Base-by-base conservation (phyloP, 2,888 invertebrate genomes). In the Drosophila bunnanda region DNA sequence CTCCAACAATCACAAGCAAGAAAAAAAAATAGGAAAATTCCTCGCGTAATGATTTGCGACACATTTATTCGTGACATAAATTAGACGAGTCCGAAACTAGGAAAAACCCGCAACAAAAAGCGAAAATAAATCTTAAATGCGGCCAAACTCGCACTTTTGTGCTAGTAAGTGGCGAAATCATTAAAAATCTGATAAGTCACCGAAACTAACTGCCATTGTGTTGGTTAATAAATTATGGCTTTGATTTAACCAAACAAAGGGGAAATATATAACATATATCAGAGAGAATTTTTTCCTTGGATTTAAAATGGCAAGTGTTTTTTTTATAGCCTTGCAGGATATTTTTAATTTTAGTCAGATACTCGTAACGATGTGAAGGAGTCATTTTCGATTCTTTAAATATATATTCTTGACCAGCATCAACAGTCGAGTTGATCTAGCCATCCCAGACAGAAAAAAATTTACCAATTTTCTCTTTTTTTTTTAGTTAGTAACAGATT, bases 31-130 rank as follows among this genome's bases (percentile, higher is more conserved):
- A 77, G 79, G 77, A 87, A 87, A 88, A 87, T 88, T 84, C 76
- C 72, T 65, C 84, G 77, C 87, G 70, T 87, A 84, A 85, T 85
- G 89, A 87, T 84, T 85, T 85, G 85, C 82, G 87, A 85, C 85
- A 85, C 85, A 88, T 85, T 85, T 85, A 80, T 87, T 87, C 69
- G 80, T 80, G 72, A 87, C 80, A 85, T 85, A 85, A 85, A 85
- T 85, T 81, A 88, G 71, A 76, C 48, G 58, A 44, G 69, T 44
- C 69, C 52, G 20, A 67, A 61, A 48, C 77, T 48, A 57, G 44
- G 65, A 61, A 34, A 53, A 46, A 52, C 20, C 57, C 34, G 50
- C 60, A 57, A 60, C 69, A 56, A 54, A 73, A 65, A 48, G 53
- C 22, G 6, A 10, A 50, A 56, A 73, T 53, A 39, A 67, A 67